Evolutionary conservation across 2,888 invertebrate genomes (phyloP).

Genomic region (Sesia bembeciformis): DNA sequence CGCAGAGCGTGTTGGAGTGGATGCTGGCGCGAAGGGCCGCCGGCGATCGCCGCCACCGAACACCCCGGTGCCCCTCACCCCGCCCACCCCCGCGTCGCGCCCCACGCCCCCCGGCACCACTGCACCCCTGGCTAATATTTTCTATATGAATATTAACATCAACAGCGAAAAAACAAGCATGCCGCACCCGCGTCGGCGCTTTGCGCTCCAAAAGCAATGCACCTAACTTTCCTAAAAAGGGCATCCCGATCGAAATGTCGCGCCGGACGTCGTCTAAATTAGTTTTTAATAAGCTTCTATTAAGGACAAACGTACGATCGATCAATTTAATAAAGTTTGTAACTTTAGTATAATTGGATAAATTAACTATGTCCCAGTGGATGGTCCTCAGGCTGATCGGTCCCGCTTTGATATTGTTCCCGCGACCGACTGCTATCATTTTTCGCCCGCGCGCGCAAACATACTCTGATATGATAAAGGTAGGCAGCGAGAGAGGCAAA

Average conservation of each 20-base stretch:
- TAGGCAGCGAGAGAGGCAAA: conserved; percentile 6
- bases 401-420: no score
- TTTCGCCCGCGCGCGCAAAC: conserved; percentile 1
- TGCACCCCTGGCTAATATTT: conserved; percentile 44
- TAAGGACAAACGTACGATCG: background rate
- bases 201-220: no score
- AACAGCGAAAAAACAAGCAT: conserved; percentile 21
- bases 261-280: background rate
- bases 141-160: conserved; percentile 51
- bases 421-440: no score
- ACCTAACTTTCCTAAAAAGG: no score
- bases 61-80: conserved; percentile 10
- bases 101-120: conserved; percentile 2
- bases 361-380: background rate
- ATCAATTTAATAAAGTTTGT: conserved; percentile 1
- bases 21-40: conserved; percentile 43
- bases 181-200: conserved; percentile 8
- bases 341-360: conserved; percentile 2
- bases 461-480: conserved; percentile 6
- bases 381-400: no score
- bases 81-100: conserved; percentile 5
- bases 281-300: background rate
- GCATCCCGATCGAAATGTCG: no score
- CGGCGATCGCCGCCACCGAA: conserved; percentile 23
- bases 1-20: conserved; percentile 67